Base-by-base conservation (phyloP, 2,797 vertebrate genomes). In the Scolopax bukidnonensis region DNA sequence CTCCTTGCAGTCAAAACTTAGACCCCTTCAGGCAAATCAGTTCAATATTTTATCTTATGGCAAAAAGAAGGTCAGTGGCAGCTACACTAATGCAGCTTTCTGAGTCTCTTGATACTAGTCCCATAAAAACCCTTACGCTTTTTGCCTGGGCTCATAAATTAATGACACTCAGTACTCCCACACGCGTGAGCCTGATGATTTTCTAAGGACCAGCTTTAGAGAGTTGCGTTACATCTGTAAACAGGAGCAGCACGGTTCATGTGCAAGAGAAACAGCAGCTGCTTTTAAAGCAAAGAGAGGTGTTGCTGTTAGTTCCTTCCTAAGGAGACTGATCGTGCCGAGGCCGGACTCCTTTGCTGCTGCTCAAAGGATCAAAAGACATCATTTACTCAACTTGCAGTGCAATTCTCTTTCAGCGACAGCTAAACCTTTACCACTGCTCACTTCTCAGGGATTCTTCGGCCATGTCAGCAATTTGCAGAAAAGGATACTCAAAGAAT, bases 21-120 rank as follows among this genome's bases (percentile, higher is more conserved):
- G 56, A 68, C 33, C 60, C 24, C 70, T 89, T 95, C 65, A 83
- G 57, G 64, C 51, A 11, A 40, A 71, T 75, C 27, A 57, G 60
- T 80, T 95, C 75, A 93, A 36, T 90, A 89, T 92, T 95, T 97
- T 71, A 85, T 92, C 64, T 59, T 80, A 4, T 14, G 87, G 81
- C n/a, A 93, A 68, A 70, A 85, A 73, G 30, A 45, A 77, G 63
- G 74, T 71, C 71, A 80, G 57, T 33, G 64, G 50, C 68, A 90
- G 64, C 28, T 70, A 64, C 64, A 16, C 28, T 94, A 83, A 86
- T 90, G 81, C 43, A 54, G 78, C 48, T 96, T 76, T 91, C 45
- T 60, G 61, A 80, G 48, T 73, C 88, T 83, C 93, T 85, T 85
- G 60, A 53, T 78, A 57, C 24, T 25, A 45, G 71, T 75, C 27